Conservation (phyloP, 1,140 invertebrate species). For the Drosophila albomicans region DNA sequence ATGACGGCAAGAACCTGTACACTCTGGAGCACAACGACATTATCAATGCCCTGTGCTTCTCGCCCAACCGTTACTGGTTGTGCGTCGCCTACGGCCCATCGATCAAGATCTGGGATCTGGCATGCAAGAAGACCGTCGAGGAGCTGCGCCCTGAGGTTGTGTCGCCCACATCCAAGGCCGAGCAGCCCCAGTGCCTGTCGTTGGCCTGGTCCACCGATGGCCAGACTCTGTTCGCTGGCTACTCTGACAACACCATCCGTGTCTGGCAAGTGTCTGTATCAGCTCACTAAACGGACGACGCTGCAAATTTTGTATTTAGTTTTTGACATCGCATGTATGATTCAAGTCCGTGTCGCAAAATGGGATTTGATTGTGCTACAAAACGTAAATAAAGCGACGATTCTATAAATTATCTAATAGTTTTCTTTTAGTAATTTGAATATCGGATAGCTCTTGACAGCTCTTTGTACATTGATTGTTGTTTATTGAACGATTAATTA, state of each 20-base stretch:
- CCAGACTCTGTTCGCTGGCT: conserved; percentile 99
- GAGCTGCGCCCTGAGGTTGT: conserved; percentile 98
- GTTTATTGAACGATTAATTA: too few species aligned
- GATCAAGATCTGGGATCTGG: conserved; percentile 99
- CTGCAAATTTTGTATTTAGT: conserved; percentile 27
- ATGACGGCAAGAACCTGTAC: conserved; percentile 99
- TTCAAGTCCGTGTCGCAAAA: conserved; percentile 36
- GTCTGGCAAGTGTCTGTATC: conserved; percentile 98
- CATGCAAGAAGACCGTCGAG: conserved; percentile 99
- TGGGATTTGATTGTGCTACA: conserved; percentile 58
- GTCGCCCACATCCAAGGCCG: conserved; percentile 90
- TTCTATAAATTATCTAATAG: conserved; percentile 20
- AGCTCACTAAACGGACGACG: conserved; percentile 69
- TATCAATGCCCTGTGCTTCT: conserved; percentile 99
- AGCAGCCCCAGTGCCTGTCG: conserved; percentile 97
- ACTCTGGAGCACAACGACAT: conserved; percentile 99
- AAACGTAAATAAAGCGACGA: conserved; percentile 65
- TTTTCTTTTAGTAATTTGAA: background rate
- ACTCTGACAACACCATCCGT: conserved; percentile 98
- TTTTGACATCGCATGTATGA: conserved; percentile 39
- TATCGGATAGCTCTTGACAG: background rate
- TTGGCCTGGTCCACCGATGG: conserved; percentile 99
- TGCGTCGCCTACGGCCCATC: conserved; percentile 99
- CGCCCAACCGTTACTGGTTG: conserved; percentile 99
- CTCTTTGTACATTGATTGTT: too few species aligned